Evolutionary conservation across 2,797 vertebrate genomes (phyloP), one percentile per base, ranked within the genome.

Genomic region (Xenops minutus): DNA sequence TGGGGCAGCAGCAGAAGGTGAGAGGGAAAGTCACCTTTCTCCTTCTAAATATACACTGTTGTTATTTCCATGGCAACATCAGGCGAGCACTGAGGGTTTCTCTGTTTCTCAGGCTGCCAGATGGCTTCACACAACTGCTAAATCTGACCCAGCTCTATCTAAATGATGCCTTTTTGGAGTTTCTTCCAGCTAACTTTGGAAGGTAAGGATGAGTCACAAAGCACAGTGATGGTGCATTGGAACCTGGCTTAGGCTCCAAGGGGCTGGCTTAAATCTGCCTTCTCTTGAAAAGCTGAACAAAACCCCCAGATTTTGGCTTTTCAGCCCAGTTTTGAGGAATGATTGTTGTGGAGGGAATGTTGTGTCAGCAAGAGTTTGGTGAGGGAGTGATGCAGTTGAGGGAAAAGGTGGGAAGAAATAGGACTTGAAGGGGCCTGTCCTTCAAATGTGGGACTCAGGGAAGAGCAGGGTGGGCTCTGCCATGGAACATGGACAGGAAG

Each of bases 141-240:
- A 99, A 99, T 98, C 97, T 99, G 98, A 99, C 99, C 97, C 99
- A 99, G 98, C 99, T 99, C 97, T 99, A 99, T 98, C 98, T 99
- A 97, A 99, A 99, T 22, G 99, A 99, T 98, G 99, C 99, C 98
- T 99, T 99, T 98, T 98, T 99, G 97, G 99, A 99, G 98, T 99
- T 99, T 98, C 98, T 99, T 96, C 99, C 99, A 85, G 99, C 99
- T 94, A 99, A 99, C 98, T 99, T 99, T 98, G 99, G 99, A 98
- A 99, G 99, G 99, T 99, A 98, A 98, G 98, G 77, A 80, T 92
- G 92, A 88, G 79, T 96, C 95, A 71, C 41, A 10, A n/a, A 88
- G 74, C 48, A 6, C 34, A 3, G 44, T 20, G 30, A 46, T 34
- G 76, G 32, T 43, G 36, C 43, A 1, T 10, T 30, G 41, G 41